Base-by-base conservation (phyloP, 2,888 invertebrate genomes). In the Dasysyrphus albostriatus region DNA sequence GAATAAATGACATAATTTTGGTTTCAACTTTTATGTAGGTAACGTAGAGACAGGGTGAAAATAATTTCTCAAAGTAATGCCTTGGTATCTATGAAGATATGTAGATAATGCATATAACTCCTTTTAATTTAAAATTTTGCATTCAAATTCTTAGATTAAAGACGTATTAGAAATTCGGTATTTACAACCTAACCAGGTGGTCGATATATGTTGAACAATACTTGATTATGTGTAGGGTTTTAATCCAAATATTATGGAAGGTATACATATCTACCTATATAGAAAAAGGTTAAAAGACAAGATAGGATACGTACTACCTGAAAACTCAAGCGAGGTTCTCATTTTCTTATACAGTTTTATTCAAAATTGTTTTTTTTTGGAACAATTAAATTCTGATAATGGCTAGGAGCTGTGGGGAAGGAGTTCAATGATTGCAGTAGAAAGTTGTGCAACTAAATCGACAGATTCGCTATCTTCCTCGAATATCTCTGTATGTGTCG, bases 1-100 rank as follows among this genome's bases (percentile, higher is more conserved):
- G 59, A 81, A 85, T 77, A 85, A 85, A 85, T 85, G 76, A 77
- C 81, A 85, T 67, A 85, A 85, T 81, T 85, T 85, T 37, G 39
- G 65, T 34, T 81, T 73, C 76, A 72, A 59, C 54, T 81, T 85
- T 81, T 81, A 73, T 7, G 5, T 3, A 6, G 32, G 32, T 76
- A 73, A 5, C 9, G 29, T 29, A 54, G 14, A 76, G 59, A 49
- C 67, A 72, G 72, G 47, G 34, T 16, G 12, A n/a, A 51, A 42
- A 69, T 44, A 44, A n/a, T 29, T 56, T 9, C 0, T 32, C 6
- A 56, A n/a, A 51, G 16, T 24, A 24, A 24, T 24, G 24, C 24
- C 24, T 24, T 24, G 24, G 24, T 24, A 24, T 24, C 24, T 24
- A 24, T 24, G 24, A 1, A 24, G 24, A 24, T 24, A 24, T 24